These are phyloP conservation scores for Ephydatia muelleri DNA, from an alignment of 37 sponge, comb jelly and placozoan species.

Conservation along the genomic window DNA sequence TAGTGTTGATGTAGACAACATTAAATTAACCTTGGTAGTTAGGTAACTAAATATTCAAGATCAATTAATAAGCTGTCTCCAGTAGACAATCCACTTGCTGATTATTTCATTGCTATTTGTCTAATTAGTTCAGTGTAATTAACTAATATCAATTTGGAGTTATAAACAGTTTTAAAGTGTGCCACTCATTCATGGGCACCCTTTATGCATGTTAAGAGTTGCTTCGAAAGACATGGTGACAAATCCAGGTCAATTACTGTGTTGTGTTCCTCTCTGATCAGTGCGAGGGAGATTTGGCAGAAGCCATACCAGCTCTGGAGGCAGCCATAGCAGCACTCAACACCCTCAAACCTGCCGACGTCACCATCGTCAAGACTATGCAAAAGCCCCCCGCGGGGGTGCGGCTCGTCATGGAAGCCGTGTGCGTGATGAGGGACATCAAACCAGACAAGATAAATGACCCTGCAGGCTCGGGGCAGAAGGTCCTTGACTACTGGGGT, in stretches of 20 bases:
- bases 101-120: too few relatives aligned
- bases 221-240: too few relatives aligned
- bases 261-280: neutral
- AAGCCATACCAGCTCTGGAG: slow-evolving; percentile 99
- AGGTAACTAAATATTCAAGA: too few relatives aligned
- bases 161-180: too few relatives aligned
- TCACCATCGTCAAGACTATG: slow-evolving; percentile 96
- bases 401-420: slow-evolving; percentile 96
- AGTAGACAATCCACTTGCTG: too few relatives aligned
- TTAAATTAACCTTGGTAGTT: too few relatives aligned
- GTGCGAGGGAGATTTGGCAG: slow-evolving; percentile 98
- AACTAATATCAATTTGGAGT: too few relatives aligned
- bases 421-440: slow-evolving; percentile 98
- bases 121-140: too few relatives aligned
- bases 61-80: too few relatives aligned
- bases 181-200: too few relatives aligned
- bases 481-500: slow-evolving; percentile 98
- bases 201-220: too few relatives aligned
- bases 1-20: too few relatives aligned
- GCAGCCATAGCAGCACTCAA: slow-evolving; percentile 94
- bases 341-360: slow-evolving; percentile 97
- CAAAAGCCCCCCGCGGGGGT: slow-evolving; percentile 96
- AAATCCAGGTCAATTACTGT: neutral
- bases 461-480: slow-evolving; percentile 57
- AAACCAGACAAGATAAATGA: slow-evolving; percentile 97